phyloP scores from a whole-genome alignment of 2,797 vertebrate species.

The Microctenopoma stevenorrisi region DNA sequence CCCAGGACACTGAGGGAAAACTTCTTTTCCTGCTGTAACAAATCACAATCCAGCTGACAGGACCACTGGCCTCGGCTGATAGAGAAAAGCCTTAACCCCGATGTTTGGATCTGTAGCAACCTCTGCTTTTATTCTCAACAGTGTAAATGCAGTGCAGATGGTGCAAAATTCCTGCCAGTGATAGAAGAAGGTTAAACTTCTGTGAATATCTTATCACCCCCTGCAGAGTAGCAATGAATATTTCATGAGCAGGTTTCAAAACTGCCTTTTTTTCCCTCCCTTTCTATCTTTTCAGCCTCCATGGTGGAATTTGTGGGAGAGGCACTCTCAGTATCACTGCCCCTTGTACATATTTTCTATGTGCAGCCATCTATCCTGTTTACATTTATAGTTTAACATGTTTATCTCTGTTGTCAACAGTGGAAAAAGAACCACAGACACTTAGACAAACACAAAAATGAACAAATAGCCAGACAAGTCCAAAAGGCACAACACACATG shows the following conservation, averaged over 20 bases:
- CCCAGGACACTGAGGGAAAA: conserved; percentile 74
- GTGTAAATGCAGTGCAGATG: conserved; percentile 27
- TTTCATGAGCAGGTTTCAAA: conserved; percentile 51
- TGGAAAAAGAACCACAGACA: conserved; percentile 70
- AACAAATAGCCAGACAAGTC: conserved; percentile 66
- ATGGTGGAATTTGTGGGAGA: conserved; percentile 35
- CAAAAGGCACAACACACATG: conserved; percentile 16
- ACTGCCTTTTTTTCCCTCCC: neutral
- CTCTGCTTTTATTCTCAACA: conserved; percentile 20
- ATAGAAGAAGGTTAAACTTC: conserved; percentile 53
- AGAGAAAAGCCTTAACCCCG: conserved; percentile 37
- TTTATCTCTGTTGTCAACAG: conserved; percentile 70
- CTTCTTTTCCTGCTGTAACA: conserved; percentile 63
- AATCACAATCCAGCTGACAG: conserved; percentile 63
- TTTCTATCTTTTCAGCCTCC: conserved; percentile 27
- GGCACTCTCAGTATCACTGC: conserved; percentile 20
- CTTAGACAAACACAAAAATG: conserved; percentile 56
- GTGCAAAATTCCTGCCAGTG: conserved; percentile 34
- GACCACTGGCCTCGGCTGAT: conserved; percentile 39
- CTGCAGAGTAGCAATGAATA: conserved; percentile 47
- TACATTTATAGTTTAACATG: conserved; percentile 59
- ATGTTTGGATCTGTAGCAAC: conserved; percentile 37
- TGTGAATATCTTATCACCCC: conserved; percentile 33
- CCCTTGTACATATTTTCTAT: conserved; percentile 38
- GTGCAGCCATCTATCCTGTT: conserved; percentile 48